phyloP scores from a whole-genome alignment of 2,113 vertebrate species.

The Ameiurus melas region DNA sequence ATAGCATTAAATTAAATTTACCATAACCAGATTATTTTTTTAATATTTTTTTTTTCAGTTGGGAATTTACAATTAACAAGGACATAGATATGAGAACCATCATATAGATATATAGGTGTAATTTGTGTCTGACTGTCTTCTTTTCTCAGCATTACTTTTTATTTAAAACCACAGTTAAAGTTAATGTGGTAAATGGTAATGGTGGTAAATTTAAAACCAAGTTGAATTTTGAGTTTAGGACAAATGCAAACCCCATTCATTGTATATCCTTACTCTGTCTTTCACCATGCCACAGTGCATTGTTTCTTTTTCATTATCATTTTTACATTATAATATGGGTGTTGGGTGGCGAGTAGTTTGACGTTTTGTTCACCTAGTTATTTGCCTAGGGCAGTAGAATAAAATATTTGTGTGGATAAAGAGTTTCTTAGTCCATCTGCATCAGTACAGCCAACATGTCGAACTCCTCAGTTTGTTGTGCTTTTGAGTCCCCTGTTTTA shows the following conservation, averaged over 20 bases:
- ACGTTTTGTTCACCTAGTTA: slow-evolving; percentile 1
- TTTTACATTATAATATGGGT: slow-evolving; percentile 36
- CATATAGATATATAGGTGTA: not conserved
- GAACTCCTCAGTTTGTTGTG: slow-evolving; percentile 64
- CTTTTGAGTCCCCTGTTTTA: slow-evolving; percentile 68
- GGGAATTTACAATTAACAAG: too few relatives aligned
- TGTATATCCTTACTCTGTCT: slow-evolving; percentile 4
- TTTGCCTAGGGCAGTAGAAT: slow-evolving; percentile 13
- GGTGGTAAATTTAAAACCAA: not conserved
- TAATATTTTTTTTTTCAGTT: not conserved
- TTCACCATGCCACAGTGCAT: slow-evolving; percentile 17
- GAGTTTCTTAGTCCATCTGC: not conserved
- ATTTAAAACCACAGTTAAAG: not conserved
- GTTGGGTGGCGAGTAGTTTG: not conserved
- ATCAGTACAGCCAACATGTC: slow-evolving; percentile 27
- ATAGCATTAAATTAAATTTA: not conserved
- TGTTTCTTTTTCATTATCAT: slow-evolving; percentile 3
- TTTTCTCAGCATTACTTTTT: not conserved
- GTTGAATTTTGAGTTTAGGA: not conserved
- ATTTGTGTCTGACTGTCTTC: not conserved
- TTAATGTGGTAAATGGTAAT: too few relatives aligned
- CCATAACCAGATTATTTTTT: not conserved
- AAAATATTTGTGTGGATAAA: not conserved
- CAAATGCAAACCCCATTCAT: not conserved
- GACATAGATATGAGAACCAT: too few relatives aligned